Base-by-base conservation (phyloP, 1,140 invertebrate species). In the Ceratina japonica region DNA sequence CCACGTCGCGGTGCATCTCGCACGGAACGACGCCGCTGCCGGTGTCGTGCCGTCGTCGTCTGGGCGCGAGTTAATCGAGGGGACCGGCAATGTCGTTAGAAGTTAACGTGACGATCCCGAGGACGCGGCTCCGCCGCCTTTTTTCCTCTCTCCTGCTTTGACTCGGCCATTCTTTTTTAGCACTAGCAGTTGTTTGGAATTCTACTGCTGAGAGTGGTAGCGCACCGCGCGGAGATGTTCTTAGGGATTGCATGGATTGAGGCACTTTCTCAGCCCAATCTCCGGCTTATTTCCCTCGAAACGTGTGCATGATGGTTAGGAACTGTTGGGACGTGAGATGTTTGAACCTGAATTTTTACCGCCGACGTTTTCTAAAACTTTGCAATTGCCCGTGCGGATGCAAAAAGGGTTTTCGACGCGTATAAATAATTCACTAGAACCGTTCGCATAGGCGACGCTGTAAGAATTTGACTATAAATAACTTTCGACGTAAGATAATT, bases 41-140 rank as follows among this genome's bases (percentile, higher is more conserved):
- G 3, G 3, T 3, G 52, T 20, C 49, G 51, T 49, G 12, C 10
- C 56, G 37, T 12, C 56, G 20, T 49, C 37, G 37, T n/a, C 27
- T n/a, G 27, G 18, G 22, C 15, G 10, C 18, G 61, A 61, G 58
- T 52, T 74, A 74, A 74, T 64, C 61, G 61, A 31, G 61, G 24
- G 49, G 31, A n/a, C 20, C 51, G 1, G 37, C 37, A 37, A 52
- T 54, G 51, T 64, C 22, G 72, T 52, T 64, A 24, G 16, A 74
- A 64, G 61, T 63, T 64, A 20, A 56, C 72, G 24, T 37, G 15
- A 52, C 51, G 66, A 69, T 56, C 51, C 52, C 18, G 2, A 16
- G 3, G 51, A 56, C n/a, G 2, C 24, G 5, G 5, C 18, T 31
- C 1, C 31, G 10, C 3, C 16, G 1, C 56, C 18, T 10, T 18